Evolutionary conservation across 2,888 invertebrate species (phyloP).

Genomic region (Gastrophysa polygoni): DNA sequence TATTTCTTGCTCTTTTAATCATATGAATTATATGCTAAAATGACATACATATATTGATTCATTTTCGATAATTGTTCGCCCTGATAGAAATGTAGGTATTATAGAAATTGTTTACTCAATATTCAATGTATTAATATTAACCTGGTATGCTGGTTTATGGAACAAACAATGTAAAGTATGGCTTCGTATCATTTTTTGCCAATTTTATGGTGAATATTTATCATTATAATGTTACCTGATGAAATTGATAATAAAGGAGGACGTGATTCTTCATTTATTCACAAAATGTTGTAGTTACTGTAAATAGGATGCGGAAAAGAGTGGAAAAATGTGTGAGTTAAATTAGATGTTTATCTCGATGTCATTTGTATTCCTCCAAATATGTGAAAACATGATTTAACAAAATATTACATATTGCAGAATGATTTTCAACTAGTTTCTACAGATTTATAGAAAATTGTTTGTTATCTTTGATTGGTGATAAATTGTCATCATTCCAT

Average conservation of each 20-base stretch:
- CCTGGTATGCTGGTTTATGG: slow-evolving; percentile 31
- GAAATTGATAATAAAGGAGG: not conserved
- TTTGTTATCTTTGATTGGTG: too few species aligned
- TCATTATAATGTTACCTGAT: not conserved
- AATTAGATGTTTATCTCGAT: too few species aligned
- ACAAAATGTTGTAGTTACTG: slow-evolving; percentile 12
- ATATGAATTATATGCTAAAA: not conserved
- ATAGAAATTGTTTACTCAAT: slow-evolving; percentile 4
- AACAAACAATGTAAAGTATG: slow-evolving; percentile 28
- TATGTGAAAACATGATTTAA: too few species aligned
- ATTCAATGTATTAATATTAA: slow-evolving; percentile 14
- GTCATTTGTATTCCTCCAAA: too few species aligned
- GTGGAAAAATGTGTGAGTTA: not conserved
- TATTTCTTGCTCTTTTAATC: too few species aligned
- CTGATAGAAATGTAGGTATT: not conserved
- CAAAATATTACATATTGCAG: too few species aligned
- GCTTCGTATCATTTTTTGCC: slow-evolving; percentile 2
- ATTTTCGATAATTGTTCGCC: too few species aligned
- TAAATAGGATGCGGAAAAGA: slow-evolving; percentile 13
- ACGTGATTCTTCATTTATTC: not conserved
- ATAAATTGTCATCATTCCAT: too few species aligned
- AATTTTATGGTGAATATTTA: slow-evolving; percentile 9
- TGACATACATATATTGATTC: too few species aligned
- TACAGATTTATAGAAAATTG: too few species aligned
- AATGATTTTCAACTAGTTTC: too few species aligned